These are phyloP conservation scores for Pteruthius melanotis DNA, from an alignment of 2,113 vertebrate genomes.

Conservation along the genomic window DNA sequence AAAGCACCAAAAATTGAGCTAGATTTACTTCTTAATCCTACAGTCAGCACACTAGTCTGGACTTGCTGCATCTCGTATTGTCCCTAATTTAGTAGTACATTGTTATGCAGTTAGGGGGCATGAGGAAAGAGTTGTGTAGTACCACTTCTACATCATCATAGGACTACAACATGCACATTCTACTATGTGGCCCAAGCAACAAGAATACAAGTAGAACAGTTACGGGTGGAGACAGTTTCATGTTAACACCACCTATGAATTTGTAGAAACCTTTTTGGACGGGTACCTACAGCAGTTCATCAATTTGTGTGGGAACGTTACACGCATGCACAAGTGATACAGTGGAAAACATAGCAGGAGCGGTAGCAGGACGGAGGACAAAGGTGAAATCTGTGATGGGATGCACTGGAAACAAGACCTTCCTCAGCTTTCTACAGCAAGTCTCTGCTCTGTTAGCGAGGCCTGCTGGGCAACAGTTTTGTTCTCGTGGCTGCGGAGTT, in stretches of 20 bases:
- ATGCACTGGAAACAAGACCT: conserved; percentile 52
- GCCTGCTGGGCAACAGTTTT: conserved; percentile 98
- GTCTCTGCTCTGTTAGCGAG: conserved; percentile 95
- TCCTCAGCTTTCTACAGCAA: conserved; percentile 93
- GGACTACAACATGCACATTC: conserved; percentile 93
- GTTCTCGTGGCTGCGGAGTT: conserved; percentile 94
- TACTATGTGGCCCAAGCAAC: conserved; percentile 85
- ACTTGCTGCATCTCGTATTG: conserved; percentile 66
- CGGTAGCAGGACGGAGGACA: conserved; percentile 76
- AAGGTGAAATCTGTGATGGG: conserved; percentile 70
- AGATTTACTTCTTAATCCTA: conserved; percentile 62
- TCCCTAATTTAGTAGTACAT: conserved; percentile 72
- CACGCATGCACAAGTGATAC: conserved; percentile 84
- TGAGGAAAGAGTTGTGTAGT: conserved; percentile 71
- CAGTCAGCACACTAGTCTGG: conserved; percentile 60
- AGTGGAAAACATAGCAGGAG: conserved; percentile 65
- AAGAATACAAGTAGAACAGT: conserved; percentile 79
- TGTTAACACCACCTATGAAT: conserved; percentile 85
- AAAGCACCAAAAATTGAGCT: conserved; percentile 75
- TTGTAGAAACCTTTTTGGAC: conserved; percentile 75
- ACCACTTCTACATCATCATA: conserved; percentile 83
- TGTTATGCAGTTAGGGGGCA: conserved; percentile 58
- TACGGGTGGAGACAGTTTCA: conserved; percentile 69
- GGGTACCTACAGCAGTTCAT: conserved; percentile 77
- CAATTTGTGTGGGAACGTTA: conserved; percentile 65